A percentile compares a stretch with the other conserved stretches of the same genome.
phyloP scores from a whole-genome alignment of 1,140 invertebrate genomes.

The Diachasma alloeum region DNA sequence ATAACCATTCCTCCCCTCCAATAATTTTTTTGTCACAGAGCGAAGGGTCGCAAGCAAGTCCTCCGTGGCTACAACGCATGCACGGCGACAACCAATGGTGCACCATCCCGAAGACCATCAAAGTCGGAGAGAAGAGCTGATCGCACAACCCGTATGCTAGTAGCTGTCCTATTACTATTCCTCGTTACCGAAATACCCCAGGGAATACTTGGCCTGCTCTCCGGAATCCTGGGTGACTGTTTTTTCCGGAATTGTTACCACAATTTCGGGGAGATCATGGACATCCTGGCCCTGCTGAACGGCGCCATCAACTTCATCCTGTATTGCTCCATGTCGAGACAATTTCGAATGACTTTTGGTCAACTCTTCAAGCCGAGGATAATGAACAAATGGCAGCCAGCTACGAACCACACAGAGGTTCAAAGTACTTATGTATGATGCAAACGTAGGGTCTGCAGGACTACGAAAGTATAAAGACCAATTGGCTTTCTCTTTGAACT shows the following conservation, averaged over 20 bases:
- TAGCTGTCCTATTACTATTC: conserved; percentile 87
- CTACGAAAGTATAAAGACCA: not conserved
- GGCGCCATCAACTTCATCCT: conserved; percentile 93
- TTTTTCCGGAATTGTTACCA: conserved; percentile 80
- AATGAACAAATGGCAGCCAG: conserved; percentile 58
- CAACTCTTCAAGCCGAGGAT: conserved; percentile 70
- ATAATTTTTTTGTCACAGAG: conserved; percentile 56
- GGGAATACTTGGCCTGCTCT: conserved; percentile 78
- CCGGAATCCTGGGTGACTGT: conserved; percentile 75
- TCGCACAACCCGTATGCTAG: conserved; percentile 88
- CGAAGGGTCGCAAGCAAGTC: conserved; percentile 74
- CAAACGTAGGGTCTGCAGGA: conserved; percentile 12
- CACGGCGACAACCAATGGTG: conserved; percentile 50
- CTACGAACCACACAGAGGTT: conserved; percentile 63
- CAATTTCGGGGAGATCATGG: conserved; percentile 89
- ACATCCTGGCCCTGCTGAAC: conserved; percentile 90
- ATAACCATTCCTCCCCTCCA: not conserved
- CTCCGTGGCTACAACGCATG: conserved; percentile 71
- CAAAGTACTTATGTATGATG: conserved; percentile 68
- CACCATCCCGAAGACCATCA: conserved; percentile 52
- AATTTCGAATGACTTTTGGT: conserved; percentile 88
- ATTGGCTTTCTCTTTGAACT: not conserved
- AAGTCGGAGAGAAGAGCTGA: conserved; percentile 78
- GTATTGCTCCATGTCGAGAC: conserved; percentile 93
- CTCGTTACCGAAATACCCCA: conserved; percentile 89